Evolutionary conservation across 2,113 vertebrate genomes (phyloP).

Genomic region (Phoenicopterus ruber): DNA sequence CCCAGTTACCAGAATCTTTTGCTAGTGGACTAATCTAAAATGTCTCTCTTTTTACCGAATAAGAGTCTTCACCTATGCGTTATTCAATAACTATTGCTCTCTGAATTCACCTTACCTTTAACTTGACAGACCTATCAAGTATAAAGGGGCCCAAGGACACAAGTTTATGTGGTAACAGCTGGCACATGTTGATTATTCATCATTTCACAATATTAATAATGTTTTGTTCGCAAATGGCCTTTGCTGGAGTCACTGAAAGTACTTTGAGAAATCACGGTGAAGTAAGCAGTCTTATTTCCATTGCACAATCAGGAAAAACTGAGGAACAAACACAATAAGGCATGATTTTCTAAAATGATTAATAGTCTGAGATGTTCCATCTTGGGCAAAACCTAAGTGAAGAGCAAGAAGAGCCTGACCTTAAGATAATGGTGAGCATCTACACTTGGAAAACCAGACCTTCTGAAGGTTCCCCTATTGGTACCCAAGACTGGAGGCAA

Average conservation of each 20-base stretch:
- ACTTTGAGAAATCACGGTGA: constrained; percentile 16
- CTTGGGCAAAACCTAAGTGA: neutral
- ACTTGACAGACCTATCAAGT: neutral
- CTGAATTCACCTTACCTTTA: neutral
- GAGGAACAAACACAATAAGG: neutral
- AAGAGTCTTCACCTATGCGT: neutral
- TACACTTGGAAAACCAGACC: neutral
- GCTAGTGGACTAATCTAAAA: neutral
- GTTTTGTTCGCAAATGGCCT: neutral
- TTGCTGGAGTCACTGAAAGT: neutral
- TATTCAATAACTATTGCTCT: neutral
- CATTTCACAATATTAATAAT: constrained; percentile 38
- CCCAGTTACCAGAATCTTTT: neutral
- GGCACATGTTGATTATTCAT: neutral
- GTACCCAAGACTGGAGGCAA: neutral
- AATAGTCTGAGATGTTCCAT: neutral
- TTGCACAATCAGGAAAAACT: constrained; percentile 33
- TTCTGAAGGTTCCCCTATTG: neutral
- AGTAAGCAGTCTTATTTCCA: constrained; percentile 11
- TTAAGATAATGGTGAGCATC: neutral
- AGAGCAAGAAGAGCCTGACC: neutral
- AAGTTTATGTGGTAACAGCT: constrained; percentile 7
- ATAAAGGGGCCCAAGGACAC: neutral
- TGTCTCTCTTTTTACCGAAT: neutral
- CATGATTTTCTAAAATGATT: neutral